Percentiles rank a stretch among this genome's conserved stretches.
phyloP scores from a whole-genome alignment of 2,113 vertebrate genomes.

The Megatriorchis doriae region DNA sequence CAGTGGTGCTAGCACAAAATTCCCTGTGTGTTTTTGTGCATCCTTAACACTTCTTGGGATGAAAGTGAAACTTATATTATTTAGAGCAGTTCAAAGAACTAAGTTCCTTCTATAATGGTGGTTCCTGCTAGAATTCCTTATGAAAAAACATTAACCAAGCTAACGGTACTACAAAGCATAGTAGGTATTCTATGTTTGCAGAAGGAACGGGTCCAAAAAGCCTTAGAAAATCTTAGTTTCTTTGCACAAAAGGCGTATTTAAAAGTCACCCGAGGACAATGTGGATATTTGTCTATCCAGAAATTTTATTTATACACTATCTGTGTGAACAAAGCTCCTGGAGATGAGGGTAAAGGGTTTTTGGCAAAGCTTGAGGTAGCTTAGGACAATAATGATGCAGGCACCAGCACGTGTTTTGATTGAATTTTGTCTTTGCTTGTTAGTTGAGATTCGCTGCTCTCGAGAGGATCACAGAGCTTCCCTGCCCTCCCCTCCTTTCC shows the following conservation, averaged over 20 bases:
- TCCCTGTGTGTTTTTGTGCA: slow-evolving; percentile 66
- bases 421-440: slow-evolving; percentile 32
- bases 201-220: slow-evolving; percentile 42
- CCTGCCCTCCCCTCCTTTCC: neutral
- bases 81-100: slow-evolving; percentile 59
- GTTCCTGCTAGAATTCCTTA: slow-evolving; percentile 53
- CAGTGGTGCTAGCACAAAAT: slow-evolving; percentile 66
- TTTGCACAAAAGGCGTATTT: slow-evolving; percentile 21
- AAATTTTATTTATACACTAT: slow-evolving; percentile 47
- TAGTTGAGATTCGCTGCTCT: slow-evolving; percentile 35
- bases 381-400: slow-evolving; percentile 44
- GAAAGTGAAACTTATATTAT: slow-evolving; percentile 59
- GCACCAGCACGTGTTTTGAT: slow-evolving; percentile 20
- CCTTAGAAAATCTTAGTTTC: slow-evolving; percentile 43
- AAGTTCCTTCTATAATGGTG: slow-evolving; percentile 49
- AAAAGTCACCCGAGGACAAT: slow-evolving; percentile 40
- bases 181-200: slow-evolving; percentile 44
- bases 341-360: slow-evolving; percentile 37
- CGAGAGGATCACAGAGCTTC: slow-evolving; percentile 5
- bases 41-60: slow-evolving; percentile 65
- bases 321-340: slow-evolving; percentile 49
- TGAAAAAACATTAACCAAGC: slow-evolving; percentile 52
- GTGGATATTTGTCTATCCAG: slow-evolving; percentile 46
- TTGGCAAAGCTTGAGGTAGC: slow-evolving; percentile 28
- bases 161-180: slow-evolving; percentile 46